These are phyloP conservation scores for Ptyas mucosa DNA, from an alignment of 2,113 vertebrate species.

Conservation along the genomic window DNA sequence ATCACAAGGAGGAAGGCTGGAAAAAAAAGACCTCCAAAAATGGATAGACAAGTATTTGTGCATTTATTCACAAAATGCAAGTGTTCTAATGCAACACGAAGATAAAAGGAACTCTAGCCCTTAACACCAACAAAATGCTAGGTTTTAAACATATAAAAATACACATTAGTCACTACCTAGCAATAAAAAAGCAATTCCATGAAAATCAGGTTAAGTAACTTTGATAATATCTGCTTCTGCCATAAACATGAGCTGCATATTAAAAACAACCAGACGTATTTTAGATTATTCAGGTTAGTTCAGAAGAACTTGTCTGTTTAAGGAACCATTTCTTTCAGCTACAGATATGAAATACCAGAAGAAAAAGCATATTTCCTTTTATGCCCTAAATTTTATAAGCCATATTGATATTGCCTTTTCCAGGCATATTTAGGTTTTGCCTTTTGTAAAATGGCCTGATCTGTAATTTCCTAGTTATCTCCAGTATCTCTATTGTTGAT, in stretches of 20 bases:
- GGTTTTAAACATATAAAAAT: background rate
- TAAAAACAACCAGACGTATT: background rate
- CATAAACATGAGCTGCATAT: background rate
- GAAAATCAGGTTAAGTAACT: background rate
- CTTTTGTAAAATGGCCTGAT: background rate
- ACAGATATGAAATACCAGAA: background rate
- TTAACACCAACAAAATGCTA: background rate
- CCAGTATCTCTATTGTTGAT: constrained; percentile 15
- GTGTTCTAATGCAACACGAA: background rate
- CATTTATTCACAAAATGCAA: background rate
- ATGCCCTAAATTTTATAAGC: constrained; percentile 8
- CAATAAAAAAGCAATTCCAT: background rate
- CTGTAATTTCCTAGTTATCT: constrained; percentile 5
- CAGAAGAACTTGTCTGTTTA: background rate
- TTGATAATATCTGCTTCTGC: constrained; percentile 21
- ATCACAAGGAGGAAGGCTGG: background rate
- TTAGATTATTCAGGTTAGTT: background rate
- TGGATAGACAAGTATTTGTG: background rate
- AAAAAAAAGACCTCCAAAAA: background rate
- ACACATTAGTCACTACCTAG: background rate
- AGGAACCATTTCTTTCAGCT: constrained; percentile 20
- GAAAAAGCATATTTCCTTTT: constrained; percentile 21
- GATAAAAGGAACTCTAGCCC: background rate
- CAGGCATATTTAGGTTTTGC: constrained; percentile 2
- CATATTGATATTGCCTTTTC: constrained; percentile 12